Percentiles rank a stretch among this genome's conserved stretches.
phyloP scores from a whole-genome alignment of 2,797 vertebrate species.

The Xyrichtys novacula region DNA sequence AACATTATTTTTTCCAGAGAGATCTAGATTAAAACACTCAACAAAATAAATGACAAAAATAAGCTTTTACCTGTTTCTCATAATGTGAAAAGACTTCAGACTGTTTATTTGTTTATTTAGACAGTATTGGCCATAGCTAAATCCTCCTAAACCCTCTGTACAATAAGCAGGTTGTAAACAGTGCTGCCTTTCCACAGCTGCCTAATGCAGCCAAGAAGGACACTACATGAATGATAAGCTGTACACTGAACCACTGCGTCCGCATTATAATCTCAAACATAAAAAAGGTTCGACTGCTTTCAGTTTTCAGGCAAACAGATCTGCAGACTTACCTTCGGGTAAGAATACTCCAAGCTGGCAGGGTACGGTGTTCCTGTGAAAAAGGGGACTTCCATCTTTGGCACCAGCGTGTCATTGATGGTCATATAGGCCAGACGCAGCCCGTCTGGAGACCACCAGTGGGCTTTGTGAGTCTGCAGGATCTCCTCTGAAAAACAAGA shows the following conservation, averaged over 20 bases:
- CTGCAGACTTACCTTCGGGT: conserved; percentile 90
- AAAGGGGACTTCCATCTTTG: conserved; percentile 94
- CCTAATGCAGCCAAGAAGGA: neutral
- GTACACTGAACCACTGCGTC: neutral
- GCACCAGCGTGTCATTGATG: conserved; percentile 95
- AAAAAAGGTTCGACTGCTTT: too few species aligned
- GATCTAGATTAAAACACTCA: too few species aligned
- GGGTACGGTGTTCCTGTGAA: conserved; percentile 92
- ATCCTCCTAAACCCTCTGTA: neutral
- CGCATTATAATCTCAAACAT: too few species aligned
- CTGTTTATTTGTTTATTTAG: too few species aligned
- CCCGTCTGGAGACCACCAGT: conserved; percentile 99
- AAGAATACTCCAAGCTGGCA: conserved; percentile 89
- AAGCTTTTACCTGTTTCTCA: too few species aligned
- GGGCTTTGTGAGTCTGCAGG: conserved; percentile 91
- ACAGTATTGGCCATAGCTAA: too few species aligned
- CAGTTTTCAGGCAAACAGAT: neutral
- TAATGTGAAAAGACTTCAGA: too few species aligned
- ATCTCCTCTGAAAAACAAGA: conserved; percentile 90
- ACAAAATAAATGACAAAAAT: too few species aligned
- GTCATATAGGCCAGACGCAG: conserved; percentile 94
- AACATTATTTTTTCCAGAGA: too few species aligned
- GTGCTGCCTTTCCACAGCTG: neutral
- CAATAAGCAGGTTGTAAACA: neutral
- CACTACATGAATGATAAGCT: neutral